Evolutionary conservation across 2,888 invertebrate genomes (phyloP).

Genomic region (Clitarchus hookeri): DNA sequence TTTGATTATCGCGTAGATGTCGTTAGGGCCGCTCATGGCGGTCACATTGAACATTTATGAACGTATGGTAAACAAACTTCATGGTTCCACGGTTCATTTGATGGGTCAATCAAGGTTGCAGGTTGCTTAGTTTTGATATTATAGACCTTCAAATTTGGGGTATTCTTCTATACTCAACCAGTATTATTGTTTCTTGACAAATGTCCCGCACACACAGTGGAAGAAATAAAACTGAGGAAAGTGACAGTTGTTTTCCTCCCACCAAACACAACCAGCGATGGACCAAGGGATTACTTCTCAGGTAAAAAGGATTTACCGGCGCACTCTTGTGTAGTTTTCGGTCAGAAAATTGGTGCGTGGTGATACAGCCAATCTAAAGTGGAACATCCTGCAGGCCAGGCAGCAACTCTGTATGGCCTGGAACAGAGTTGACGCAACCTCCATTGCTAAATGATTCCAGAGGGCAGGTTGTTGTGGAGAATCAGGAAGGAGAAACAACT

Average conservation of each 20-base stretch:
- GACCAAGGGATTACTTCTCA: neutral
- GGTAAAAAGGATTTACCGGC: neutral
- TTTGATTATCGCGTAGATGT: too few relatives aligned
- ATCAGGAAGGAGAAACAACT: too few relatives aligned
- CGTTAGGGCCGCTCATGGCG: too few relatives aligned
- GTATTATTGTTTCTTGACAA: neutral
- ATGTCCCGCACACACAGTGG: neutral
- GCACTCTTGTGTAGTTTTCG: neutral
- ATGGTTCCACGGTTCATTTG: too few relatives aligned
- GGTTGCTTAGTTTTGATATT: too few relatives aligned
- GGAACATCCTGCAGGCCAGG: neutral
- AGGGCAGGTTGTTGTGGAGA: neutral
- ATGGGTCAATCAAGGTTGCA: too few relatives aligned
- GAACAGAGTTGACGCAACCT: neutral
- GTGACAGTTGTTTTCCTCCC: neutral
- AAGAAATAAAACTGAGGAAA: neutral
- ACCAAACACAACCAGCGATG: neutral
- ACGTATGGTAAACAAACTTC: too few relatives aligned
- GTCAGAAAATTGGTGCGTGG: neutral
- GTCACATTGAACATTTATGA: too few relatives aligned
- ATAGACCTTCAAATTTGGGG: too few relatives aligned
- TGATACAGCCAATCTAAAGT: neutral
- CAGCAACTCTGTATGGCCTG: neutral
- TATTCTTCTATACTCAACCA: too few relatives aligned
- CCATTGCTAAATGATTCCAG: neutral